Base-by-base conservation (phyloP, 2,113 vertebrate genomes). In the Sinocyclocheilus grahami region DNA sequence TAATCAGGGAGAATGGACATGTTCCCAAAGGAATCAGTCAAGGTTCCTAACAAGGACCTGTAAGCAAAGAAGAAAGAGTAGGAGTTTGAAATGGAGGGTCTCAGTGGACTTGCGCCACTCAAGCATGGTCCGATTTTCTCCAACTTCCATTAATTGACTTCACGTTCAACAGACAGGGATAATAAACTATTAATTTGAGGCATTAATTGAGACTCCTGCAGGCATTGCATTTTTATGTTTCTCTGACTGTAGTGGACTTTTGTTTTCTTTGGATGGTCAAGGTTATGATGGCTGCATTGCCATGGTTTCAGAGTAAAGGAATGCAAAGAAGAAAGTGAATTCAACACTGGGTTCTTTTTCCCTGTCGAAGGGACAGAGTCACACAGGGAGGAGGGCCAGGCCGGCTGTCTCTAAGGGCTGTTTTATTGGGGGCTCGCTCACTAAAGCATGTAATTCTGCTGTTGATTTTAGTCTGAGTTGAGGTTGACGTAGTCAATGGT, bases 381-480 rank as follows among this genome's bases (percentile, higher is more conserved):
- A 22, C 86, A 84, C 16, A 87, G 88, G 85, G 79, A 86, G 60
- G 7, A 53, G 53, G 71, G 76, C 85, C 86, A 87, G 71, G 83
- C 65, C 42, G 83, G 37, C 77, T 74, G 88, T 90, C 91, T 91
- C 83, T 77, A 84, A 87, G 82, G 85, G 30, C 85, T 86, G 89
- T 91, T 93, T 94, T 93, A 93, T 89, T 90, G 90, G 86, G 88
- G 69, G 88, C 74, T 89, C 90, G 92, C 80, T 92, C 89, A 90
- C 90, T 89, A 89, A 91, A 92, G 92, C 92, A 84, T 91, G 90
- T 90, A 93, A 93, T 90, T 87, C 87, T 78, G 85, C 82, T 94
- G 93, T 95, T 94, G 92, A 91, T 93, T 94, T 92, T 93, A 92
- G 93, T 88, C 71, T 76, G 88, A 76, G 86, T 67, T 89, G 83